Evolutionary conservation across 2,797 vertebrate species (phyloP).

Genomic region (Sphaeramia orbicularis): DNA sequence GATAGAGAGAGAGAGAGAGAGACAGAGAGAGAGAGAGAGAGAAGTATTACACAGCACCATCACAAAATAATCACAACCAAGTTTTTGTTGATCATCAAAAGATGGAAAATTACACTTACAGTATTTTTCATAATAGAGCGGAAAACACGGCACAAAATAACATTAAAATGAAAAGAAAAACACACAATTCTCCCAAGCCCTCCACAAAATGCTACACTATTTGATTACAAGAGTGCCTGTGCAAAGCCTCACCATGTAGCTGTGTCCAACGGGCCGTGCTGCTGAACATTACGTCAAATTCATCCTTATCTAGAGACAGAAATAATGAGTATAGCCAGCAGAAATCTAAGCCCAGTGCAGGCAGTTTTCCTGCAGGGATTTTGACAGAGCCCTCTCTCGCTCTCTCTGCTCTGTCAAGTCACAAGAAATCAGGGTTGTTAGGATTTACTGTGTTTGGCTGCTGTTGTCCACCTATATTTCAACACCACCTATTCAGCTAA

Average conservation of each 20-base stretch:
- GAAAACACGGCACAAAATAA: neutral
- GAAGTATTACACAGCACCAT: too few species aligned
- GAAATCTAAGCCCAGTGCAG: slow-evolving; percentile 70
- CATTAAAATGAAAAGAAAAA: too few species aligned
- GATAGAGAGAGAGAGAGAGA: too few species aligned
- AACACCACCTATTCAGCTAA: slow-evolving; percentile 60
- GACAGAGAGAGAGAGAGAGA: too few species aligned
- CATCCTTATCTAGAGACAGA: slow-evolving; percentile 71
- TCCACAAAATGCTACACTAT: slow-evolving; percentile 10
- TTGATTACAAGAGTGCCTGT: slow-evolving; percentile 22
- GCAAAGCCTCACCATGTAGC: slow-evolving; percentile 39
- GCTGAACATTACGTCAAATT: slow-evolving; percentile 72
- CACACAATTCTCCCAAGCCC: neutral
- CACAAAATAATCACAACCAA: too few species aligned
- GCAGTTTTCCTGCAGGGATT: slow-evolving; percentile 73
- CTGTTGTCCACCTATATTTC: slow-evolving; percentile 64
- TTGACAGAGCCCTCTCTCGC: slow-evolving; percentile 59
- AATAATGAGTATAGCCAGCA: slow-evolving; percentile 72
- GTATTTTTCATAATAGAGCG: neutral
- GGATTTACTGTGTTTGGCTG: slow-evolving; percentile 73
- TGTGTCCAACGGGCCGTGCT: slow-evolving; percentile 52
- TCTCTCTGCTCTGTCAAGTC: slow-evolving; percentile 61
- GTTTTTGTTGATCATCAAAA: too few species aligned
- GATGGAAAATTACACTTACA: too few species aligned
- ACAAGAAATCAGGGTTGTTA: slow-evolving; percentile 46